Evolutionary conservation across 2,888 invertebrate genomes (phyloP).

Genomic region (Synergus itoensis): DNA sequence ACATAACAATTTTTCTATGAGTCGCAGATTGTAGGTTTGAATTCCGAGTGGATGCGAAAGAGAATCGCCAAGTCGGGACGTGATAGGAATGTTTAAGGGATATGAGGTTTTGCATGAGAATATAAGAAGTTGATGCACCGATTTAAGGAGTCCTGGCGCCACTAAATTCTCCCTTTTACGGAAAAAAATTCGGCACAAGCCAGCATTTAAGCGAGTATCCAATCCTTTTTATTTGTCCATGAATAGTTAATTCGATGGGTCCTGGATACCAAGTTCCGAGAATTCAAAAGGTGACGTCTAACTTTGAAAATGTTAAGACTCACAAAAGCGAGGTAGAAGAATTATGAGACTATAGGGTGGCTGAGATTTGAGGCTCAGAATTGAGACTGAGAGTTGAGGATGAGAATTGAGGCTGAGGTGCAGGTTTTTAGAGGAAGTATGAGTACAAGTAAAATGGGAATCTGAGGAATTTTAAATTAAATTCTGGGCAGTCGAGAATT

Average conservation of each 20-base stretch:
- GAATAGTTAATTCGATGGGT: conserved; percentile 35
- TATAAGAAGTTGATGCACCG: conserved; percentile 15
- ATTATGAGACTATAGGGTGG: conserved; percentile 49
- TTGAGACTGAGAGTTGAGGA: conserved; percentile 47
- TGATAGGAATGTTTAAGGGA: conserved; percentile 29
- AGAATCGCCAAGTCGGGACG: conserved; percentile 28
- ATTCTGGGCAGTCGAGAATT: conserved; percentile 62
- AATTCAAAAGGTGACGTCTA: conserved; percentile 11
- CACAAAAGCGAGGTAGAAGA: conserved; percentile 21
- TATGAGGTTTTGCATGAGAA: conserved; percentile 14
- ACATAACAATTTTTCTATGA: conserved; percentile 46
- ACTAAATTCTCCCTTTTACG: conserved; percentile 8
- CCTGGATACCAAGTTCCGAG: conserved; percentile 8
- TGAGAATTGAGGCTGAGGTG: conserved; percentile 50
- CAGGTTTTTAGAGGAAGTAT: conserved; percentile 49
- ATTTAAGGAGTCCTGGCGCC: conserved; percentile 34
- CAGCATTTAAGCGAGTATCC: conserved; percentile 9
- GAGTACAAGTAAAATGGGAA: conserved; percentile 67
- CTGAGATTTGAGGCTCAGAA: conserved; percentile 50
- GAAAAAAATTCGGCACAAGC: conserved; percentile 21
- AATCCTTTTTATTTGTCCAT: conserved; percentile 22
- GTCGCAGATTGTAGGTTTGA: conserved; percentile 44
- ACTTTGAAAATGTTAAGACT: conserved; percentile 24
- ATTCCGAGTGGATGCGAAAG: conserved; percentile 40
- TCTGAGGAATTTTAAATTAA: conserved; percentile 72